A percentile compares a stretch with the other conserved stretches of the same genome.
These are phyloP conservation scores for Acholoe squamosa DNA, from an alignment of 2,888 invertebrate genomes.

Conservation along the genomic window DNA sequence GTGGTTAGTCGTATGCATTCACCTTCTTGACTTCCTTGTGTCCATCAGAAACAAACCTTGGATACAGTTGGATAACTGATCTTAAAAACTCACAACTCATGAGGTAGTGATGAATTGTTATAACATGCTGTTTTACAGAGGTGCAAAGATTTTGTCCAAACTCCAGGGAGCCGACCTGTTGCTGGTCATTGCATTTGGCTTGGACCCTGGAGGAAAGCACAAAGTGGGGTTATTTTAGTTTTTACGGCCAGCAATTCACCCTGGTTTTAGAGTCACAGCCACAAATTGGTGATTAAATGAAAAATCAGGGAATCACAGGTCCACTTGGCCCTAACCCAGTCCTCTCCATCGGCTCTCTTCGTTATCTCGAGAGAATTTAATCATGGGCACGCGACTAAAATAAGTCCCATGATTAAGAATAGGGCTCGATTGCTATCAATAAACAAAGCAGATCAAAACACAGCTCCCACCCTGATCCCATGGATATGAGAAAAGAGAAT, in stretches of 20 bases:
- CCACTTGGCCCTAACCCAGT: neutral
- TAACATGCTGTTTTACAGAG: no score
- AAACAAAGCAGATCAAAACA: neutral
- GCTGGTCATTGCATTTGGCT: no score
- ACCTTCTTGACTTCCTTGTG: no score
- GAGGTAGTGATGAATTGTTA: no score
- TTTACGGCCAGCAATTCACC: neutral
- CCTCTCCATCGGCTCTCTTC: no score
- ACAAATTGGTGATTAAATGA: conserved; percentile 6
- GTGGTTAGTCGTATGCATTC: no score
- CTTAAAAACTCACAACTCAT: no score
- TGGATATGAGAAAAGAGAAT: neutral
- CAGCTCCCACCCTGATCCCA: neutral
- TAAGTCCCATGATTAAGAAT: neutral
- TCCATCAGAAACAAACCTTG: no score
- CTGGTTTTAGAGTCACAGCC: neutral
- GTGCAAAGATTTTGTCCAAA: no score
- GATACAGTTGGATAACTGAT: no score
- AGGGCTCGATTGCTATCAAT: neutral
- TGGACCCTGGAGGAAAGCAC: no score
- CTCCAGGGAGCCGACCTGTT: no score
- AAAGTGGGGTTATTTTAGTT: neutral
- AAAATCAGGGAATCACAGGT: neutral
- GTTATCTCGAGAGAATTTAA: neutral
- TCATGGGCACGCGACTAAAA: neutral